Evolutionary conservation across 2,888 invertebrate species (phyloP), one percentile per base, ranked within the genome.

Genomic region (Ernsta delagoae): DNA sequence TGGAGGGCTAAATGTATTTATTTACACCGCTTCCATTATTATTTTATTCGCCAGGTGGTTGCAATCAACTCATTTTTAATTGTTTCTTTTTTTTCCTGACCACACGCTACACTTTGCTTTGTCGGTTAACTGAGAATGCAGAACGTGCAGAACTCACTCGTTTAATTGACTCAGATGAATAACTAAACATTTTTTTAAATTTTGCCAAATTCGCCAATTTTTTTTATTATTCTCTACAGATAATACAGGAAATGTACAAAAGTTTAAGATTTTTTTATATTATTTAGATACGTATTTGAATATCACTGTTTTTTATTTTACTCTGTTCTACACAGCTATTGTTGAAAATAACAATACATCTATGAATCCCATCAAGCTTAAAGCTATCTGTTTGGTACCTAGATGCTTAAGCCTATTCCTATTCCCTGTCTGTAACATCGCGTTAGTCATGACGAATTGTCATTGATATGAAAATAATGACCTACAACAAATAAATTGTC

Each of bases 391-490:
- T 41, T 41, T 7, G 9, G 41, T 50, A 24, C 24, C 24, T 11
- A 16, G 16, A 8, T 9, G 8, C 31, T 31, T 31, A 4, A 31
- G 31, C 8, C 24, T 24, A 16, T 53, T 53, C 34, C 3, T 2
- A 0, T 7, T 57, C 12, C 36, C 12, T 24, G 31, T 41, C 62
- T 9, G 24, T 43, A 36, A 48, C 53, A 62, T 45, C 31, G 68
- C 41, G 24, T 54, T 63, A 50, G 68, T 62, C 57, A 41, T 59
- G 68, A 63, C 62, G 39, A 63, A 68, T 63, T 68, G 62, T 62
- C 68, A 63, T 57, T 63, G 68, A 63, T 53, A 69, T 69, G 31
- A 69, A 63, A 59, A 63, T 69, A 69, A 68, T 68, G 62, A 69
- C 59, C 45, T 59, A 48, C 57, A 63, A 11, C 9, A 59, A 53